Evolutionary conservation across 1,140 invertebrate species (phyloP), one percentile per base, ranked within the genome.

Genomic region (Elysia chlorotica): DNA sequence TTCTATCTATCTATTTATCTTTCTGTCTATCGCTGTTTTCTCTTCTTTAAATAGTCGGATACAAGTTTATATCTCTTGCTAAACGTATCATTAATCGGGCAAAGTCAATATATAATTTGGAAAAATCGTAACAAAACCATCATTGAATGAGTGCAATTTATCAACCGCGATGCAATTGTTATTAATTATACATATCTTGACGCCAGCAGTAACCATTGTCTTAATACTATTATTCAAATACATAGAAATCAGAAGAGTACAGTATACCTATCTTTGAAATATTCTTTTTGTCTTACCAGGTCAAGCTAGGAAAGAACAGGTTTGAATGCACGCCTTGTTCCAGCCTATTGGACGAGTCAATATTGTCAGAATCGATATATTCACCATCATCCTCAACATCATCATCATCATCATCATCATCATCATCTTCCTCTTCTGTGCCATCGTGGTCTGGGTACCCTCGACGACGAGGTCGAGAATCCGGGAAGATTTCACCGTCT

Each of bases 301-400:
- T 76, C 57, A 79, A 75, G 57, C 48, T 77, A 35, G 79, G 81
- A 17, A 75, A 73, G 33, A 82, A 82, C 65, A 69, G 70, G 30
- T 82, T 79, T 63, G 70, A 68, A 36, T 82, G 81, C 59, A 75
- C 70, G 10, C 76, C 81, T 0, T 82, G 81, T 59, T 37, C 69
- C 1, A 71, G 57, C 23, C 5, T 36, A 17, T 35, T 6, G n/a
- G n/a, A 48, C 41, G 41, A 48, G 41, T n/a, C 41, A 48, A 48
- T 14, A n/a, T 48, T 48, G 41, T 14, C 10, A 48, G n/a, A n/a
- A n/a, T n/a, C n/a, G n/a, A n/a, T n/a, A n/a, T n/a, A n/a, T n/a
- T n/a, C n/a, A n/a, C n/a, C n/a, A n/a, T n/a, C n/a, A n/a, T n/a
- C n/a, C n/a, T n/a, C n/a, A n/a, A n/a, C n/a, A n/a, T n/a, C n/a